Evolutionary conservation across 2,888 invertebrate species (phyloP).

Genomic region (Drosophila neonasuta): DNA sequence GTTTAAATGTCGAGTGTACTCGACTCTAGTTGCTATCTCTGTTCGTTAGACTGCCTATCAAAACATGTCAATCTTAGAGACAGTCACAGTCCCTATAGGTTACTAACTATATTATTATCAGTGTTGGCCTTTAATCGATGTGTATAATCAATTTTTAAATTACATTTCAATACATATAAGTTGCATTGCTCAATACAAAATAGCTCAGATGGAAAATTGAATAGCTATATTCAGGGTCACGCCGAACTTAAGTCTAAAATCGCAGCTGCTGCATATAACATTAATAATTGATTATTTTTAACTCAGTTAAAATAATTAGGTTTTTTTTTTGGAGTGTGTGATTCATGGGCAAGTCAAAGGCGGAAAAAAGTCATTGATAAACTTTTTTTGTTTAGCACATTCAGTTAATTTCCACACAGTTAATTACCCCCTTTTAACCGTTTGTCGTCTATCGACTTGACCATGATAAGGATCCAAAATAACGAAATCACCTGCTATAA

Average conservation of each 20-base stretch:
- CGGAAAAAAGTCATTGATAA: slow-evolving; percentile 9
- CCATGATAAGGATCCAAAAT: slow-evolving; percentile 28
- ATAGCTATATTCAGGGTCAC: neutral
- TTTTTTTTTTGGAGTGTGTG: neutral
- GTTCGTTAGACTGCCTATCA: neutral
- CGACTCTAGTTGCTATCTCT: slow-evolving; percentile 3
- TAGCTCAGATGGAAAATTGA: no score
- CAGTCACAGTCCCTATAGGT: neutral
- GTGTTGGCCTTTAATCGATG: neutral
- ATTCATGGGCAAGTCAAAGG: slow-evolving; percentile 18
- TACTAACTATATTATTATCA: neutral
- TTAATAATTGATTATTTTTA: neutral
- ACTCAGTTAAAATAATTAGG: neutral
- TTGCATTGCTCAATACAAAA: no score
- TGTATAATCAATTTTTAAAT: neutral
- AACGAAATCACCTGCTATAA: slow-evolving; percentile 11
- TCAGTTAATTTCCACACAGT: neutral
- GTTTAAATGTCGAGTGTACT: neutral
- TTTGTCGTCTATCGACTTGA: slow-evolving; percentile 8
- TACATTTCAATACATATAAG: no score
- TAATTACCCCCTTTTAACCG: neutral
- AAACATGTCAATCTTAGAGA: neutral
- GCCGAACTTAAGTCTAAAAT: neutral
- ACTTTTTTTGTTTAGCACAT: neutral
- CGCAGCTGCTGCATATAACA: neutral